Percentiles rank a stretch among this genome's conserved stretches.
Evolutionary conservation across 2,113 vertebrate genomes (phyloP).

Genomic region (Platysteira castanea): DNA sequence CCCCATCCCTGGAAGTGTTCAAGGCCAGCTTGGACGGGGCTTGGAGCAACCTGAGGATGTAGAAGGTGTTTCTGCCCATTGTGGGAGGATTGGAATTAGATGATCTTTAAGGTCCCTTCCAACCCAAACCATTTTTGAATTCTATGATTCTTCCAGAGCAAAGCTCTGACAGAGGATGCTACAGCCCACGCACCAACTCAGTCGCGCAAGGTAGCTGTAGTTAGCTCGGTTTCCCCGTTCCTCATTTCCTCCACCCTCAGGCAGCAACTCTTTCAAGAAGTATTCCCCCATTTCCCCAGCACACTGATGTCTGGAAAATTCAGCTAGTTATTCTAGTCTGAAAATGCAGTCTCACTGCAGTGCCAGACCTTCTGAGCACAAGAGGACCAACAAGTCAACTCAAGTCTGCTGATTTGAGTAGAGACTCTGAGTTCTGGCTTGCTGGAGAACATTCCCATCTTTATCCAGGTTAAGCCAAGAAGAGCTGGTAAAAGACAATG

Average conservation of each 20-base stretch:
- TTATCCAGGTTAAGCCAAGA: not conserved
- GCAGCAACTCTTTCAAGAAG: not conserved
- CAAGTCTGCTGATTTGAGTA: not conserved
- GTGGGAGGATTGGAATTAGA: not conserved
- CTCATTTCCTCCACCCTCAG: not conserved
- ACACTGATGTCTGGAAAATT: not conserved
- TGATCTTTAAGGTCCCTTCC: not conserved
- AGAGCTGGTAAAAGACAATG: not conserved
- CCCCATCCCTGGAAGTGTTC: not conserved
- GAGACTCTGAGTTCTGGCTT: not conserved
- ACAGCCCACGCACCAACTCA: not conserved
- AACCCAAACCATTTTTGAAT: not conserved
- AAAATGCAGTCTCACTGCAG: not conserved
- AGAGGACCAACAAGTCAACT: not conserved
- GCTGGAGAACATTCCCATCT: not conserved
- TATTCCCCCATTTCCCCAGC: constrained; percentile 14
- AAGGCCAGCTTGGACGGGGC: fast-evolving
- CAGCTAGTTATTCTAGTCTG: not conserved
- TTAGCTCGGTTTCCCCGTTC: not conserved
- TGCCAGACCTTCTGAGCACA: not conserved
- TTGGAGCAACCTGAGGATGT: not conserved
- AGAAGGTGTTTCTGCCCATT: not conserved
- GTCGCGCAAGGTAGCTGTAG: not conserved
- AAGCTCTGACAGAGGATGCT: not conserved
- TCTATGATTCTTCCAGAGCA: not conserved